Base-by-base conservation (phyloP, 2,113 vertebrate species). In the Melanerpes formicivorus region DNA sequence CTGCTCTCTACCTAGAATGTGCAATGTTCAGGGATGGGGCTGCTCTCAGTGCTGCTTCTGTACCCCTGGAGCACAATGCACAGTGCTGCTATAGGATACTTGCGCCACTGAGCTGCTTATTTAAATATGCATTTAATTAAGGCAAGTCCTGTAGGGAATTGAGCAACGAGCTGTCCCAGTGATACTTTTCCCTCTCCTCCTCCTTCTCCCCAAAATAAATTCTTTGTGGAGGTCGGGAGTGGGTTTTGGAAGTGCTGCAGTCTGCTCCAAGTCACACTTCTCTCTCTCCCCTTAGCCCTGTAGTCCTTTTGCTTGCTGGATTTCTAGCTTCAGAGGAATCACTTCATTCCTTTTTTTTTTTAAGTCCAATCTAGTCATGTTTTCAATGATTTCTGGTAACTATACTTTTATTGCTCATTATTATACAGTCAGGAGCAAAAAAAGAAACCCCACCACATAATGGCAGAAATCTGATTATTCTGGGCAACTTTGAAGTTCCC, bases 1-100 rank as follows among this genome's bases (percentile, higher is more conserved):
- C 11, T 62, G 25, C 62, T 78, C 79, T 46, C 83, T 12, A 84
- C 91, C 85, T 87, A 52, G 64, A 94, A 91, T 81, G 18, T 58
- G 70, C 75, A 60, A 44, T 84, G 87, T 72, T 54, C 29, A 67
- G 82, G 66, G 69, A 56, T 14, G 21, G 58, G 65, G 32, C 90
- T 90, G 92, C 64, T 72, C 87, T 93, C 94, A 94, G 74, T 92
- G 90, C 18, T 25, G 84, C 93, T 82, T 89, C 95, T 96, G 92
- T 95, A 32, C 72, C 23, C 0, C 13, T 10, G 26, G n/a, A 86
- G 76, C 88, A 94, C 93, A 96, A 90, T 91, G 72, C 86, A 96
- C 95, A 94, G 93, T 87, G 91, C 70, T 91, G 80, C 91, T 71
- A 88, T 93, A 77, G 79, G 80, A 93, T 88, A 84, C 81, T 94